phyloP scores from a whole-genome alignment of 2,797 vertebrate species.

The Pseudopleuronectes americanus region DNA sequence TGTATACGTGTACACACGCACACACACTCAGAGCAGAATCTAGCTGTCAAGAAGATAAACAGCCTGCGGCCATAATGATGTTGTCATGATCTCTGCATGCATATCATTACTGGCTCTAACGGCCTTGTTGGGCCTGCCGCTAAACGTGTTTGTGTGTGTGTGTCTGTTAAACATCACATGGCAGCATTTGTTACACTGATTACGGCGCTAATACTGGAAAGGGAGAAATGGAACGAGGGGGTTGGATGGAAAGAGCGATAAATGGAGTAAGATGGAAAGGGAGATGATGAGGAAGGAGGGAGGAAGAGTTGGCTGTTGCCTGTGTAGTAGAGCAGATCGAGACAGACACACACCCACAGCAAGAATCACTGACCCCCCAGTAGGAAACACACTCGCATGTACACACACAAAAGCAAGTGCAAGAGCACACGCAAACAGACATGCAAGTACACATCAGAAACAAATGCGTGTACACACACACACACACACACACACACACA shows the following conservation, averaged over 20 bases:
- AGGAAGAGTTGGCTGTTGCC: constrained; percentile 43
- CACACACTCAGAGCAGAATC: constrained; percentile 51
- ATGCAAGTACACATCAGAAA: constrained; percentile 24
- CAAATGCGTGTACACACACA: not conserved
- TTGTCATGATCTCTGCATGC: constrained; percentile 80
- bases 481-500: constrained; percentile 1
- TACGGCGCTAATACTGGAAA: constrained; percentile 55
- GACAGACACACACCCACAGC: constrained; percentile 68
- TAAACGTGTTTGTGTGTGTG: constrained; percentile 39
- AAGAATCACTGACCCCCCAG: constrained; percentile 68
- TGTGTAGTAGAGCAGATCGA: constrained; percentile 57
- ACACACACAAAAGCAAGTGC: constrained; percentile 35
- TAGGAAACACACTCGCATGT: constrained; percentile 52
- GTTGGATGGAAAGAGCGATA: constrained; percentile 31
- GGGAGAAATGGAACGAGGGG: constrained; percentile 24
- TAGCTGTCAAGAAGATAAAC: constrained; percentile 79
- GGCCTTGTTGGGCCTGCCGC: constrained; percentile 59
- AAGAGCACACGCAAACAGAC: constrained; percentile 37
- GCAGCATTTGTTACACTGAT: constrained; percentile 53
- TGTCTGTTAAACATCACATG: constrained; percentile 39
- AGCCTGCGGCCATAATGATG: constrained; percentile 79
- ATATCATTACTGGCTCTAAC: constrained; percentile 76
- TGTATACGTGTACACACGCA: not conserved
- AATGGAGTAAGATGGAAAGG: constrained; percentile 25
- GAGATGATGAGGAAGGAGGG: not conserved